Evolutionary conservation across 2,113 vertebrate genomes (phyloP), one percentile per base, ranked within the genome.

Genomic region (Rallus limicola): DNA sequence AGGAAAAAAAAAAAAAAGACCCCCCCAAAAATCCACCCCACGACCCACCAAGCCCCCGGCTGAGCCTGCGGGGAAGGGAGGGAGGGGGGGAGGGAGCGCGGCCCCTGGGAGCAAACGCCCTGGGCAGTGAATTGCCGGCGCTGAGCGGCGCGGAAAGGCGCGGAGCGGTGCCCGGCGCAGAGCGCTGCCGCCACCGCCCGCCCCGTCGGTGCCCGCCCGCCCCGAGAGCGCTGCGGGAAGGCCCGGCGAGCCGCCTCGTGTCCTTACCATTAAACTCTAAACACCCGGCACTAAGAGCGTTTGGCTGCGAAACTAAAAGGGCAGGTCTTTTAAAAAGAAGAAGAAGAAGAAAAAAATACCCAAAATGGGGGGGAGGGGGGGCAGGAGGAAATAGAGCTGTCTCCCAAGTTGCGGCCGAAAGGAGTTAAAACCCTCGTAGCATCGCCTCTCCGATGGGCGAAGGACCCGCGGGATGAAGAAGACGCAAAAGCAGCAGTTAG

Each of bases 391-490:
- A 72, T 50, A 25, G 71, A 96, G 82, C 75, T 92, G 70, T 88
- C 96, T 86, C 94, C 84, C 92, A 97, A 96, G 94, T 97, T 97
- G 94, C 84, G 59, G 91, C 74, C 64, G 68, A 95, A 75, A 92
- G 28, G 84, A 95, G 88, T 98, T 97, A 98, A 97, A 97, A 93
- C 76, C 93, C 89, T 60, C 90, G 92, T 90, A 93, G 94, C 97
- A 98, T 98, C 90, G 63, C 96, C 87, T 91, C 78, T 96, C 91
- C 91, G 36, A 38, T 82, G 91, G 74, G 91, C 77, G 82, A 95
- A 71, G 93, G 80, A 97, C 86, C 65, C 93, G 86, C 93, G 62
- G 94, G 93, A 85, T 81, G 69, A 63, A 95, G 89, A 96, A 74
- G 94, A 77, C 65, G 84, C 86, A 77, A 92, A 96, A 67, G 76